A percentile compares a stretch with the other conserved stretches of the same genome.
phyloP scores from a whole-genome alignment of 1,140 invertebrate species.

The Lepidurus apus region DNA sequence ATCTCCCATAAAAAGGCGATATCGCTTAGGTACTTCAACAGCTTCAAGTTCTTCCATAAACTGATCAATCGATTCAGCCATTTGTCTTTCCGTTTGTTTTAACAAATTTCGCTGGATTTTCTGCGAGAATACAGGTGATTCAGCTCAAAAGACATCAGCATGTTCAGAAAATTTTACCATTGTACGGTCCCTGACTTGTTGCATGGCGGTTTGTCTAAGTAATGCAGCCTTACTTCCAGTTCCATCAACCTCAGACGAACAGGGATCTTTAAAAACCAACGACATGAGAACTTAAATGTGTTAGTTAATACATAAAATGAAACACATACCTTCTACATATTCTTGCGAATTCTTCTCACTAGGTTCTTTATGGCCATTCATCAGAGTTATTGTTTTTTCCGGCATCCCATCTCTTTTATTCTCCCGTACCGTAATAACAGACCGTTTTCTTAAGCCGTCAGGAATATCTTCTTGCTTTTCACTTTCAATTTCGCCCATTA shows the following conservation, averaged over 20 bases:
- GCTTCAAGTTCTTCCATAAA: conserved; percentile 42
- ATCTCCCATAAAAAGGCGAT: conserved; percentile 25
- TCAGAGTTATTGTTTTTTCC: neutral
- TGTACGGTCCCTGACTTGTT: neutral
- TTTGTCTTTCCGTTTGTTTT: conserved; percentile 39
- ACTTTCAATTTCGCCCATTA: neutral
- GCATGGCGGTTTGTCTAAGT: neutral
- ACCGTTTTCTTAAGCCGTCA: neutral
- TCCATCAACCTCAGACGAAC: neutral
- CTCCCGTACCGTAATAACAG: neutral
- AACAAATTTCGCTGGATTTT: conserved; percentile 40
- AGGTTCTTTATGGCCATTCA: neutral
- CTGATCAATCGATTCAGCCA: conserved; percentile 41
- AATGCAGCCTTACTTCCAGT: neutral
- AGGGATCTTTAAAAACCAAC: neutral
- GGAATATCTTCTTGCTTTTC: neutral
- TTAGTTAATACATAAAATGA: neutral
- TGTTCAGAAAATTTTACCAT: neutral
- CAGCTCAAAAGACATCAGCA: neutral
- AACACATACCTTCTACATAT: neutral
- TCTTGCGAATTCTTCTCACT: neutral
- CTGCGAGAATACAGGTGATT: conserved; percentile 33
- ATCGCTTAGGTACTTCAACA: conserved; percentile 23
- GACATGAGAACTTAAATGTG: neutral
- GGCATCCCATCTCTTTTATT: neutral